A percentile compares a stretch with the other conserved stretches of the same genome.
phyloP scores from a whole-genome alignment of 2,797 vertebrate genomes.

The Semotilus atromaculatus region DNA sequence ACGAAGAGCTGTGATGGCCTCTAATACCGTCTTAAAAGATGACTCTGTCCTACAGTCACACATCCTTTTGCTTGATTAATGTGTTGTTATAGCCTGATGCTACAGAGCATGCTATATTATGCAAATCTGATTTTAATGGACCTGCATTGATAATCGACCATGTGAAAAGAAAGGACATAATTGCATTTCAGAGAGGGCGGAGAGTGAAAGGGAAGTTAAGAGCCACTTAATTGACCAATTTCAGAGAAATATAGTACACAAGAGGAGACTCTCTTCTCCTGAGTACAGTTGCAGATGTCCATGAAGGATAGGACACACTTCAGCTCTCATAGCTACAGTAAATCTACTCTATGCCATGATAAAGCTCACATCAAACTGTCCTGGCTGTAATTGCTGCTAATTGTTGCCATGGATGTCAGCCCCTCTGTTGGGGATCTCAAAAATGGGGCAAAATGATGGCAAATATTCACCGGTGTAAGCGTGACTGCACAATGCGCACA shows the following conservation, averaged over 20 bases:
- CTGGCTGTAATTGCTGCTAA: constrained; percentile 55
- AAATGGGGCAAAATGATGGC: constrained; percentile 47
- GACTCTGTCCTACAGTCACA: constrained; percentile 6
- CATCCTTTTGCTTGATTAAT: constrained; percentile 43
- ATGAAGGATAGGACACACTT: constrained; percentile 42
- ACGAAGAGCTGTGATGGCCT: constrained; percentile 1
- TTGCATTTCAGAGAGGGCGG: constrained; percentile 36
- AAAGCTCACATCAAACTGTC: constrained; percentile 37
- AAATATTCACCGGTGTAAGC: constrained; percentile 34
- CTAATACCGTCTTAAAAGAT: constrained; percentile 27
- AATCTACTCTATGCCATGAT: constrained; percentile 34
- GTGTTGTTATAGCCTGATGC: constrained; percentile 39
- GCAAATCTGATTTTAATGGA: constrained; percentile 53
- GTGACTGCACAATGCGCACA: constrained; percentile 40
- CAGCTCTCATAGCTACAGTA: constrained; percentile 31
- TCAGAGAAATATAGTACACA: constrained; percentile 47
- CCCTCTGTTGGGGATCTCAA: constrained; percentile 45
- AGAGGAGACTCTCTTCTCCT: constrained; percentile 39
- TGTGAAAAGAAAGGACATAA: constrained; percentile 50
- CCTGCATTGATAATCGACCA: constrained; percentile 31
- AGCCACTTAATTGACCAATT: constrained; percentile 50
- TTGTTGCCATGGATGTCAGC: constrained; percentile 50
- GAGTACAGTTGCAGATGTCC: constrained; percentile 38
- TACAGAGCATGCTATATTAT: constrained; percentile 46
- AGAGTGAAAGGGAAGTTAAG: constrained; percentile 29